Percentiles rank a stretch among this genome's conserved stretches.
Conservation (phyloP, 37 sponge, comb jelly and placozoan genomes). For the Cliona cf. orientalis region DNA sequence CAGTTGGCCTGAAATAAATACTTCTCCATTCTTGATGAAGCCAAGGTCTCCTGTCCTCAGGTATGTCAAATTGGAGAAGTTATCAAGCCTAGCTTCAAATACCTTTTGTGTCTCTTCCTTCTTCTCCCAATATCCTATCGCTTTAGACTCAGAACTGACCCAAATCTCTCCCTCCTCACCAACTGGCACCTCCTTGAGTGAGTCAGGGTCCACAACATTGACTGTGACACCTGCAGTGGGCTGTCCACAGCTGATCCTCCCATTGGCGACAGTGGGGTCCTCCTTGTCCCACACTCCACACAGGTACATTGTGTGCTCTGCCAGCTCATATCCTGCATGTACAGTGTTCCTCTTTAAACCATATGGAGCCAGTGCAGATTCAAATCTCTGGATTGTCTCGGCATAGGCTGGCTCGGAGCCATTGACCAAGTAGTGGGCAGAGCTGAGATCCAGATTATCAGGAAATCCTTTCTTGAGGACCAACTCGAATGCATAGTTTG, state of each 20-base stretch:
- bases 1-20: slow-evolving; percentile 27
- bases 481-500: slow-evolving; percentile 48
- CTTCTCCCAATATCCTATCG: slow-evolving; percentile 58
- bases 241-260: slow-evolving; percentile 11
- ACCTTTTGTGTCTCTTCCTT: slow-evolving; percentile 12
- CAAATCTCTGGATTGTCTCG: slow-evolving; percentile 29
- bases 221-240: slow-evolving; percentile 16
- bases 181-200: slow-evolving; percentile 16
- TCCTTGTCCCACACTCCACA: neutral
- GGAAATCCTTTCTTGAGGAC: slow-evolving; percentile 1
- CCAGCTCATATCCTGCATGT: slow-evolving; percentile 27
- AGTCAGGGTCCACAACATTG: slow-evolving; percentile 52
- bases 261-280: neutral
- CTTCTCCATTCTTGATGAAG: slow-evolving; percentile 21
- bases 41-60: slow-evolving; percentile 69
- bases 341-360: slow-evolving; percentile 18
- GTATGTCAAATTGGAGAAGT: slow-evolving; percentile 10
- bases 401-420: slow-evolving; percentile 27
- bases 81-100: slow-evolving; percentile 24
- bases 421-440: neutral
- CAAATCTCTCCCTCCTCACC: slow-evolving; percentile 57
- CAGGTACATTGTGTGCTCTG: slow-evolving; percentile 45
- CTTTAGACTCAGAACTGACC: slow-evolving; percentile 39
- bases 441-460: slow-evolving; percentile 4
- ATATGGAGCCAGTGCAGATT: neutral